Percentiles rank a stretch among this genome's conserved stretches.
Evolutionary conservation across 1,140 invertebrate species (phyloP).

Genomic region (Tyrophagus putrescentiae): DNA sequence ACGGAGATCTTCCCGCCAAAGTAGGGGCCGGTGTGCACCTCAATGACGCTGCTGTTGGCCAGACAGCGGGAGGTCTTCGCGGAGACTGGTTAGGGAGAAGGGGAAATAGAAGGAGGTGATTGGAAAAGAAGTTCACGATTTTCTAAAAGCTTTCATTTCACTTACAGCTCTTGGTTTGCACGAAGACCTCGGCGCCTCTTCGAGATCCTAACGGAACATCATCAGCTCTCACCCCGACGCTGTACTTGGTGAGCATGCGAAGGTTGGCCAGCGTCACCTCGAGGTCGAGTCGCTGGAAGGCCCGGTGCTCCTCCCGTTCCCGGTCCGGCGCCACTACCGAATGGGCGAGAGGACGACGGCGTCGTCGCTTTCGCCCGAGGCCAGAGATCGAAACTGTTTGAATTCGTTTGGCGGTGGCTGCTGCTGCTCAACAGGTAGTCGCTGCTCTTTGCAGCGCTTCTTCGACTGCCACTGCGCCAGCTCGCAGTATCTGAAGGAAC

Average conservation of each 20-base stretch:
- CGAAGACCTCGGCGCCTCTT: constrained; percentile 37
- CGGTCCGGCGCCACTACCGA: constrained; percentile 1
- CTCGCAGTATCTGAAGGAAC: constrained; percentile 24
- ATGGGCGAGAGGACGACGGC: background rate
- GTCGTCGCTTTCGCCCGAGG: constrained; percentile 7
- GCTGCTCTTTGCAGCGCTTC: constrained; percentile 21
- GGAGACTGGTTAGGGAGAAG: constrained; percentile 43
- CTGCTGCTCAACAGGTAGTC: constrained; percentile 13
- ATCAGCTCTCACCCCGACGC: constrained; percentile 44
- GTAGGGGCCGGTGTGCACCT: constrained; percentile 58
- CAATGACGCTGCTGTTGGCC: constrained; percentile 55
- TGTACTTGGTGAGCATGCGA: constrained; percentile 57
- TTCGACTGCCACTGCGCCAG: constrained; percentile 21
- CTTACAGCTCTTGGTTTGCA: constrained; percentile 62
- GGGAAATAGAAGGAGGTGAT: background rate
- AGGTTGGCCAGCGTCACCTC: constrained; percentile 25
- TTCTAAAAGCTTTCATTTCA: constrained; percentile 9
- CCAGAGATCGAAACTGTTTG: background rate
- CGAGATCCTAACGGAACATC: constrained; percentile 2
- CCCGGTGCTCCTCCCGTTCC: no score
- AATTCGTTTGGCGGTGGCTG: background rate
- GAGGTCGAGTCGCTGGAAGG: no score
- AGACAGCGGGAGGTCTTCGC: constrained; percentile 56
- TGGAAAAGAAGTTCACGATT: background rate
- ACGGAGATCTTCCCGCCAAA: constrained; percentile 57